phyloP scores from a whole-genome alignment of 2,888 invertebrate genomes.

The Odontocolon sp. region DNA sequence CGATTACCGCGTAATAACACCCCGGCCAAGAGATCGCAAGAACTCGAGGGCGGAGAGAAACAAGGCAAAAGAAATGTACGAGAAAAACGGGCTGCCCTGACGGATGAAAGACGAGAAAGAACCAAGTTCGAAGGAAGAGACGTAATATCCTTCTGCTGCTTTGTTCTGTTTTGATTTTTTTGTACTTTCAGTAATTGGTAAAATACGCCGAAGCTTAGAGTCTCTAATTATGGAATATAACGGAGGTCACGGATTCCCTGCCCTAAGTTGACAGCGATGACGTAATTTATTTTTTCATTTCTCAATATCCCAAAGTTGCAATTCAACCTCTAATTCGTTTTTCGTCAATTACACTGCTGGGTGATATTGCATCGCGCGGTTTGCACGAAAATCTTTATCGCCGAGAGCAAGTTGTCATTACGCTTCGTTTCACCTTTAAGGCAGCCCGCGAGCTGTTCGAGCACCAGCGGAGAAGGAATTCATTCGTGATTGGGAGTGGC shows the following conservation, averaged over 20 bases:
- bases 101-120: constrained; percentile 14
- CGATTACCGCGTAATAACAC: constrained; percentile 53
- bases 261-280: neutral
- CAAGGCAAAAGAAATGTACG: neutral
- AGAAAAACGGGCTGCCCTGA: constrained; percentile 1
- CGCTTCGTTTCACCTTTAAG: constrained; percentile 4
- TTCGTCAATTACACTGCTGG: too few species aligned
- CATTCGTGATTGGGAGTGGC: constrained; percentile 54
- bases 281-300: neutral
- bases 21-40: constrained; percentile 33
- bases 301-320: neutral
- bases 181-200: neutral
- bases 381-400: too few species aligned
- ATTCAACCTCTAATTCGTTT: neutral
- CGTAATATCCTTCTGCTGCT: constrained; percentile 25
- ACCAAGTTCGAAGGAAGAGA: constrained; percentile 3
- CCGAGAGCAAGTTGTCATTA: neutral
- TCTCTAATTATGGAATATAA: constrained; percentile 20
- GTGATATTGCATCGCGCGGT: too few species aligned
- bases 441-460: neutral
- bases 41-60: constrained; percentile 32
- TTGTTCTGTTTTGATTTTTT: neutral
- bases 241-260: neutral
- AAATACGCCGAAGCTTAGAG: constrained; percentile 11
- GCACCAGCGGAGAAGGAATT: constrained; percentile 20